phyloP scores from a whole-genome alignment of 2,113 vertebrate species.

The Cepphus grylle region DNA sequence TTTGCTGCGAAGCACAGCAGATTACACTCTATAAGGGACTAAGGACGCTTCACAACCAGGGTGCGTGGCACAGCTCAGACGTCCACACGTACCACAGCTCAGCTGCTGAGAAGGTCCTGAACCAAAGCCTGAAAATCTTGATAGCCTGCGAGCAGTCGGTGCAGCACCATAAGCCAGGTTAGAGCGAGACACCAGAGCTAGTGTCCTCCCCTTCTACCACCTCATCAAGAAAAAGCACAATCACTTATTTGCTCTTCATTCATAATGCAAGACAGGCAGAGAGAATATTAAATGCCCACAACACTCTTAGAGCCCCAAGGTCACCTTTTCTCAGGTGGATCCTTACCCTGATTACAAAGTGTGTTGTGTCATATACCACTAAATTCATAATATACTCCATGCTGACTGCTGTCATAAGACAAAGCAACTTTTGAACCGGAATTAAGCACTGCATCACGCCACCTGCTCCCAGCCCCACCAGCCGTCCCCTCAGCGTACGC shows the following conservation, averaged over 20 bases:
- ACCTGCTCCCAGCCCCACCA: neutral
- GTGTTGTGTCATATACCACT: neutral
- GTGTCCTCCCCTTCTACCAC: neutral
- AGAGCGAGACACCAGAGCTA: fast-evolving
- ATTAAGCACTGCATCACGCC: neutral
- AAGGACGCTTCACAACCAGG: neutral
- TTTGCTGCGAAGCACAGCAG: neutral
- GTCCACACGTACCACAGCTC: neutral
- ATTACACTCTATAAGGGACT: neutral
- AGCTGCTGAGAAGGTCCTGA: neutral
- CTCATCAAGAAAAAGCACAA: neutral
- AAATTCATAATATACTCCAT: neutral
- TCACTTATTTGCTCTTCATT: neutral
- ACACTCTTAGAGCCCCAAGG: neutral
- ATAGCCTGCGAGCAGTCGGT: neutral
- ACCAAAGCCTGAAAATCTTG: neutral
- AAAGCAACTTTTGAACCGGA: neutral
- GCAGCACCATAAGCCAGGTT: neutral
- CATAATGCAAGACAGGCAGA: neutral
- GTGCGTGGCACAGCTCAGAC: too few species aligned
- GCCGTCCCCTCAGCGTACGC: fast-evolving
- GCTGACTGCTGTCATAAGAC: neutral
- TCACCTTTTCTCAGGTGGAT: neutral
- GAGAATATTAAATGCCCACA: neutral
- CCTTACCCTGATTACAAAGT: neutral